Percentiles rank a stretch among this genome's conserved stretches.
Evolutionary conservation across 2,888 invertebrate species (phyloP).

Genomic region (Pterostichus madidus): DNA sequence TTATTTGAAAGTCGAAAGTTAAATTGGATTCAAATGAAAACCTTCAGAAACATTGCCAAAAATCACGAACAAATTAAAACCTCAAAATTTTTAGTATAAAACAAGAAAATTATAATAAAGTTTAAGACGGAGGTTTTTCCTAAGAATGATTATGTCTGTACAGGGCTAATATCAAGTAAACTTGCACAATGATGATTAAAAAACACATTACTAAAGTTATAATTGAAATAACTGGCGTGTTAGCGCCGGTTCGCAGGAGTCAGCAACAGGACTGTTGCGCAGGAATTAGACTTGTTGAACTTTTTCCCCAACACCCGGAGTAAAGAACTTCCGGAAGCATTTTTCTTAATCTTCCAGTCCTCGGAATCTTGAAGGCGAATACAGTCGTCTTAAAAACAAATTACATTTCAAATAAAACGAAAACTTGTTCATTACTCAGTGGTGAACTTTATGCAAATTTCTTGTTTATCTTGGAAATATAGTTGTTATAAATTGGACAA

Average conservation of each 20-base stretch:
- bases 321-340: slow-evolving; percentile 20
- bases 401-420: slow-evolving; percentile 47
- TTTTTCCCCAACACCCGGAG: slow-evolving; percentile 25
- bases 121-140: no score
- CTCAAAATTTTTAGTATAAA: no score
- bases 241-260: not conserved
- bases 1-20: not conserved
- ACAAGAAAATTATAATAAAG: no score
- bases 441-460: not conserved
- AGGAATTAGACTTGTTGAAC: slow-evolving; percentile 52
- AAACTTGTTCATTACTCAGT: slow-evolving; percentile 31
- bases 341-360: slow-evolving; percentile 26
- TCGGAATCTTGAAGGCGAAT: not conserved
- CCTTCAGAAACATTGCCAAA: no score
- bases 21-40: no score
- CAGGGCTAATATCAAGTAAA: slow-evolving; percentile 1
- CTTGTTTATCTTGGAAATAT: no score
- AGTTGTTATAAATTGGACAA: slow-evolving; percentile 19
- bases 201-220: slow-evolving; percentile 42
- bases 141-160: no score
- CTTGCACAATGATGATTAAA: slow-evolving; percentile 30
- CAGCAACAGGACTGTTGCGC: slow-evolving; percentile 20
- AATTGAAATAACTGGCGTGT: slow-evolving; percentile 38
- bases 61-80: no score
- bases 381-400: slow-evolving; percentile 41